These are phyloP conservation scores for Leptinotarsa defecta DNA, from an alignment of 1,140 invertebrate species.

Conservation along the genomic window DNA sequence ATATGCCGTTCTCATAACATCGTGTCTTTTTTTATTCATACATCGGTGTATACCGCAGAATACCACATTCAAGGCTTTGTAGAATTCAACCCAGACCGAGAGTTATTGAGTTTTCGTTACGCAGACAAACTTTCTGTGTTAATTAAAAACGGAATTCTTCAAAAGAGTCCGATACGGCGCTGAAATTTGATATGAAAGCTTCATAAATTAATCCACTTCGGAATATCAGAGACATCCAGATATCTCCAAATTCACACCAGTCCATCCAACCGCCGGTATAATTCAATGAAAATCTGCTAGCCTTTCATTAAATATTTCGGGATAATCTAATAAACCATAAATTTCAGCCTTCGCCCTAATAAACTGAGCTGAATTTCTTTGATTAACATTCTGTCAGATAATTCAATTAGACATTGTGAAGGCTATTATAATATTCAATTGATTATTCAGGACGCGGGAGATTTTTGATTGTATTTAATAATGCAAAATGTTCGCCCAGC, in stretches of 20 bases:
- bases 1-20: too few relatives aligned
- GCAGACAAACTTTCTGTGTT: too few relatives aligned
- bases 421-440: background rate
- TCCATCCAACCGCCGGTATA: background rate
- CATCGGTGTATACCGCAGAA: too few relatives aligned
- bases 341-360: constrained; percentile 12
- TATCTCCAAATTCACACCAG: background rate
- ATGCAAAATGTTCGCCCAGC: background rate
- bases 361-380: constrained; percentile 6
- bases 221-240: background rate
- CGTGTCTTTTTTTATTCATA: too few relatives aligned
- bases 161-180: too few relatives aligned
- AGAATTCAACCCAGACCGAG: too few relatives aligned
- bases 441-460: background rate
- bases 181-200: too few relatives aligned
- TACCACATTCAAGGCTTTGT: too few relatives aligned
- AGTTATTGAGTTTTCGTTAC: too few relatives aligned
- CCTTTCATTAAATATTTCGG: constrained; percentile 19
- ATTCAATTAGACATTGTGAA: background rate
- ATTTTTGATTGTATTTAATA: constrained; percentile 1
- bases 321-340: constrained; percentile 19
- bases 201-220: background rate
- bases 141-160: too few relatives aligned
- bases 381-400: constrained; percentile 18
- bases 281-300: constrained; percentile 1